Evolutionary conservation across 2,113 vertebrate species (phyloP), one percentile per base, ranked within the genome.

Genomic region (Forbesichthys papilliferus): DNA sequence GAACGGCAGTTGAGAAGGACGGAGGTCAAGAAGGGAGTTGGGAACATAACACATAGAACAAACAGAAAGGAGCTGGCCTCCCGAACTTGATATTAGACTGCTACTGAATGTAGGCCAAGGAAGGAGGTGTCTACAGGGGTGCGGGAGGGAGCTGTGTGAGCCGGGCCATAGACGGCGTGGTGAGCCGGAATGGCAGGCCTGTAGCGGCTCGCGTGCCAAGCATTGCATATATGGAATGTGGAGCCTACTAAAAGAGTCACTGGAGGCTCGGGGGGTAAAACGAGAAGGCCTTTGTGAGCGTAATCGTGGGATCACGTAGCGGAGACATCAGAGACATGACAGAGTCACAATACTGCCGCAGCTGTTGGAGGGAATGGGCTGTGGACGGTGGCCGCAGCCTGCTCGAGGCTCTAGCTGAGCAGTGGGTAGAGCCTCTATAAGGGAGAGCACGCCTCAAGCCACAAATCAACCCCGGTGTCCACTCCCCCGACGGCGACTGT

Each of bases 281-380:
- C n/a, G 87, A 85, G 83, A 84, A 47, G 69, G 61, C 71, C 84
- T 84, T 80, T 86, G 78, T 80, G 73, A 61, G 49, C 16, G 57
- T 0, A 73, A 73, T 77, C 75, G 73, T 65, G 75, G 69, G 20
- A 74, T 77, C 74, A 64, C 66, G 61, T 57, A 1, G 61, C 52
- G 59, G 47, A 42, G 49, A 52, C 63, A 71, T 83, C 83, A 82
- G 81, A 85, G 69, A 36, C 57, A 55, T 20, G 18, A n/a, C 47
- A 68, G 54, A 79, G 70, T 58, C 77, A 68, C 62, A 68, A 77
- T 81, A 78, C 79, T 61, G 71, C 78, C 71, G 74, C 91, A 89
- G 87, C 90, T 90, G 90, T 84, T 83, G 74, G 75, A 73, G 49
- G 69, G 83, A 85, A 84, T 73, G 75, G 47, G 76, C 77, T 55